Conservation (phyloP, 2,888 invertebrate species). For the Lepidonotus clava region DNA sequence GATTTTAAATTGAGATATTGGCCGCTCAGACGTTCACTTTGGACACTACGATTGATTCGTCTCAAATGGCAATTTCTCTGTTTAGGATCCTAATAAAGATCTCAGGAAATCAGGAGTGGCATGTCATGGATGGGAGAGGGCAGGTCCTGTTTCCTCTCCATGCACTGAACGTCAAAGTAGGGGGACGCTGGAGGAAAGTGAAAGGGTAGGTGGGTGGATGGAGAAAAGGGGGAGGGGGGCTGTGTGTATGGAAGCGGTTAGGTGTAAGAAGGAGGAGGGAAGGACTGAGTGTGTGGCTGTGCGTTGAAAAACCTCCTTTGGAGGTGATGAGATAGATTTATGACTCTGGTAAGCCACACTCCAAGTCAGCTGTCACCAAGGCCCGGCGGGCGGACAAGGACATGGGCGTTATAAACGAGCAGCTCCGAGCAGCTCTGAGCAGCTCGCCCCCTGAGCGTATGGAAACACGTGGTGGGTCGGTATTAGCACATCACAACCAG, state of each 20-base stretch:
- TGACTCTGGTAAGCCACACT: constrained; percentile 48
- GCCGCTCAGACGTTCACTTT: too few relatives aligned
- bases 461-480: constrained; percentile 35
- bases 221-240: not conserved
- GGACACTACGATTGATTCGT: too few relatives aligned
- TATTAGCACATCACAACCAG: constrained; percentile 45
- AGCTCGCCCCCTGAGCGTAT: constrained; percentile 42
- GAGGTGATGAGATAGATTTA: constrained; percentile 50
- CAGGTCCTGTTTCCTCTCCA: too few relatives aligned
- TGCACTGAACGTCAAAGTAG: too few relatives aligned
- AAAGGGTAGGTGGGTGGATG: not conserved
- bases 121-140: too few relatives aligned
- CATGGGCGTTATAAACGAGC: constrained; percentile 40
- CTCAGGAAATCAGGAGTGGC: too few relatives aligned
- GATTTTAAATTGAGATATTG: too few relatives aligned
- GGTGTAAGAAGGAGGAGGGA: not conserved
- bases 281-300: not conserved
- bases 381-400: constrained; percentile 23
- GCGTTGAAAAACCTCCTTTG: constrained; percentile 13
- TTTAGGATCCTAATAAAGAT: too few relatives aligned
- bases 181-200: not conserved
- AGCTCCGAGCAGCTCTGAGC: too few relatives aligned
- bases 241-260: not conserved
- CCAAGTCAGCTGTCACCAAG: constrained; percentile 49
- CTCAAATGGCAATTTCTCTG: too few relatives aligned